Evolutionary conservation across 2,113 vertebrate species (phyloP), one percentile per base, ranked within the genome.

Genomic region (Perccottus glenii): DNA sequence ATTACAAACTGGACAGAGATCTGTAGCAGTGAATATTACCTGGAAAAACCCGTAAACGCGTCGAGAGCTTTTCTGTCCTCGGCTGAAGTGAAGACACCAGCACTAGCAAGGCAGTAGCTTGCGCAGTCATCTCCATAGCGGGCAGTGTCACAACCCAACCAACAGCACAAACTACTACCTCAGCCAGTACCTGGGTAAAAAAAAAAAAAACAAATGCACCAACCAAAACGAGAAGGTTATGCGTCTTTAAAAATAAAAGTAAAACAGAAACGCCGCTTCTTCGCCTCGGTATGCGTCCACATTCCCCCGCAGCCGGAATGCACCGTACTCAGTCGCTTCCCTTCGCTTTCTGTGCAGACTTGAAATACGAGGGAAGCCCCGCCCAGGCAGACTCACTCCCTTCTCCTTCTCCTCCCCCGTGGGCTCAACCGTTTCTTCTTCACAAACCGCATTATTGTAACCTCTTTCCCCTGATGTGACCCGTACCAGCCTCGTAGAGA

Each of bases 91-190:
- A 5, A 82, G 83, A 92, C 90, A 94, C 96, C 95, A 94, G 96
- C 96, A 95, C 97, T 96, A 90, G 96, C 97, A 99, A 99, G 98
- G 98, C 97, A 99, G 98, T 99, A 99, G 98, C 95, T 99, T 99
- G 98, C 98, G 98, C 98, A 99, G 98, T 99, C 98, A 99, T 95
- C 98, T 99, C 96, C 98, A 98, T 95, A 97, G 95, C 95, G 96
- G 97, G 97, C 95, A 95, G 90, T 94, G 94, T 98, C 94, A 95
- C 95, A 96, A 92, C 97, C 98, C 96, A 93, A 96, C 94, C 95
- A 98, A 98, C 97, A 99, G 97, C 97, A 99, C 97, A 99, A 99
- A 99, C 97, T 99, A 99, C 97, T 99, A 99, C 97, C 97, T 99
- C 97, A 99, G 96, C 96, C 95, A 98, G 97, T 93, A 85, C 92